Conservation (phyloP, 2,888 invertebrate species). For the Nemotelus nigrinus region DNA sequence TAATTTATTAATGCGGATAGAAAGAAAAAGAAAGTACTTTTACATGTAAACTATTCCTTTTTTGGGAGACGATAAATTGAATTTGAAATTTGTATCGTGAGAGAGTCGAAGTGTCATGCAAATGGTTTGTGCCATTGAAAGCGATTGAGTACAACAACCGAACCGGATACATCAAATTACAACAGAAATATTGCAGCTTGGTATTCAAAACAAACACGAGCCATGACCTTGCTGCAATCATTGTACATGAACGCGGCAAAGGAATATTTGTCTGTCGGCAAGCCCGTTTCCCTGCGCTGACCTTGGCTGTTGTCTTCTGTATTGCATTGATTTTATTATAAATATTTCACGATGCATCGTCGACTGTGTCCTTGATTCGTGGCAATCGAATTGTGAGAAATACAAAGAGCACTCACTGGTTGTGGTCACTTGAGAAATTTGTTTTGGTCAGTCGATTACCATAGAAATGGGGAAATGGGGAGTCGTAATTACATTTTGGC, state of each 20-base stretch:
- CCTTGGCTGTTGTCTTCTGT: slow-evolving; percentile 18
- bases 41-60: too few relatives aligned
- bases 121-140: too few relatives aligned
- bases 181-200: too few relatives aligned
- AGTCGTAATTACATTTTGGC: background rate
- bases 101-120: too few relatives aligned
- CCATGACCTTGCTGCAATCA: background rate
- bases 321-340: slow-evolving; percentile 29
- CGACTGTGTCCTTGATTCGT: too few relatives aligned
- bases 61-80: too few relatives aligned
- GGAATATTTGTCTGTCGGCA: too few relatives aligned
- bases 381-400: background rate
- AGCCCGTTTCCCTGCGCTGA: background rate
- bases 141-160: too few relatives aligned
- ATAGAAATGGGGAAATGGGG: background rate
- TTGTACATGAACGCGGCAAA: background rate
- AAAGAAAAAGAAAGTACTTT: too few relatives aligned
- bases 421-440: slow-evolving; percentile 2
- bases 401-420: background rate
- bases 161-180: too few relatives aligned
- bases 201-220: background rate
- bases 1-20: too few relatives aligned
- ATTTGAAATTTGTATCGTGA: too few relatives aligned
- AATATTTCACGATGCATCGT: background rate
- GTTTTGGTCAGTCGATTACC: slow-evolving; percentile 31